phyloP scores from a whole-genome alignment of 2,113 vertebrate genomes.

The Oreochromis tanganicae region DNA sequence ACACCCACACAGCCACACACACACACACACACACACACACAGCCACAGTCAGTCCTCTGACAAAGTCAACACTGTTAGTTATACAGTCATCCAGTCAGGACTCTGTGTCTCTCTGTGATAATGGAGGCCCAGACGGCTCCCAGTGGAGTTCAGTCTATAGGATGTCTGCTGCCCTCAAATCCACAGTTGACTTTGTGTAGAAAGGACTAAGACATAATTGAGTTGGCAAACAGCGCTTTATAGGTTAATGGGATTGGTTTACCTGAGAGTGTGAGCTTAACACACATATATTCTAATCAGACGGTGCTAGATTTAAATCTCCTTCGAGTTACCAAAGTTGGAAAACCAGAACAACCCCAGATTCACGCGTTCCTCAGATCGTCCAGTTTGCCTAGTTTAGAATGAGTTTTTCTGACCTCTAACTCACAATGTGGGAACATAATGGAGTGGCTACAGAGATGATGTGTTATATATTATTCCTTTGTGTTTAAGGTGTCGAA shows the following conservation, averaged over 20 bases:
- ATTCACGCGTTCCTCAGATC: neutral
- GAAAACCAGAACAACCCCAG: neutral
- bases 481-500: neutral
- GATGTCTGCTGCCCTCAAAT: constrained; percentile 5
- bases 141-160: constrained; percentile 5
- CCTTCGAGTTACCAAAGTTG: neutral
- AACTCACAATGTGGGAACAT: neutral
- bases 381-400: neutral
- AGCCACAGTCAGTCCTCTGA: neutral
- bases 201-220: constrained; percentile 61
- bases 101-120: neutral
- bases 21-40: too few relatives aligned
- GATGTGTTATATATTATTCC: neutral
- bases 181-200: neutral
- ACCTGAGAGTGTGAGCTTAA: neutral
- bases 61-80: neutral
- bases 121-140: neutral
- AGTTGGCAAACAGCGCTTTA: constrained; percentile 41
- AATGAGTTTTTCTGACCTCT: neutral
- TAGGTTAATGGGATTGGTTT: constrained; percentile 59
- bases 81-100: neutral
- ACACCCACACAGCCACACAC: too few relatives aligned
- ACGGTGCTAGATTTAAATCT: neutral
- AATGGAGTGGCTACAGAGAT: neutral
- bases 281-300: neutral